Base-by-base conservation (phyloP, 2,797 vertebrate genomes). In the Spondyliosoma cantharus region DNA sequence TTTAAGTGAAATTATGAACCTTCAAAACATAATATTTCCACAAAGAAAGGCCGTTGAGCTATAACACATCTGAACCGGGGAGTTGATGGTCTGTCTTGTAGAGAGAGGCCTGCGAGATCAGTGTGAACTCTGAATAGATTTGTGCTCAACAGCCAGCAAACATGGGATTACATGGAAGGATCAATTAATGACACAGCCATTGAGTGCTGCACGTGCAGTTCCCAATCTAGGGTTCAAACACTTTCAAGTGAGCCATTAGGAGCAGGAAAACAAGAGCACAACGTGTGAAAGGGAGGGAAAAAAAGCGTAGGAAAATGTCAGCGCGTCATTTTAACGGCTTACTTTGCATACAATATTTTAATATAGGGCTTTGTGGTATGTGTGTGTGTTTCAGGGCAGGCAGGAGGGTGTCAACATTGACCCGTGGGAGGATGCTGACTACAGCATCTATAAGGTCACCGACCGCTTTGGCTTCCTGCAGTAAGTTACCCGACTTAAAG, bases 381-480 rank as follows among this genome's bases (percentile, higher is more conserved):
- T 37, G 37, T 87, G 49, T 45, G 27, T 90, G 76, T 87, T 91
- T 78, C 88, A 98, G 97, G 97, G 96, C 71, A 94, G 96, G 74
- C 93, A 96, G 71, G 95, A 96, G 27, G 96, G 96, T 24, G 92
- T 96, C 88, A 90, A 91, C 27, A 96, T 96, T 86, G 96, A 98
- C 93, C 95, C 95, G 0, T 96, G 97, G 97, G 97, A 98, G 89
- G 97, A 98, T 93, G 95, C 96, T 0, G 92, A 97, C 90, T 97
- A 96, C 87, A 93, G 89, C 0, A 93, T 97, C 72, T 97, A 96
- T 87, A 97, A 97, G 91, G 95, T 97, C 89, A 97, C 96, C 3
- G 96, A 97, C 90, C 96, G 96, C 27, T 97, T 97, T 64, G 96
- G 96, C 89, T 97, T 97, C 93, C 91, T 96, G 89, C 97, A 97